phyloP scores from a whole-genome alignment of 2,888 invertebrate genomes.

The Camponotus fellah region DNA sequence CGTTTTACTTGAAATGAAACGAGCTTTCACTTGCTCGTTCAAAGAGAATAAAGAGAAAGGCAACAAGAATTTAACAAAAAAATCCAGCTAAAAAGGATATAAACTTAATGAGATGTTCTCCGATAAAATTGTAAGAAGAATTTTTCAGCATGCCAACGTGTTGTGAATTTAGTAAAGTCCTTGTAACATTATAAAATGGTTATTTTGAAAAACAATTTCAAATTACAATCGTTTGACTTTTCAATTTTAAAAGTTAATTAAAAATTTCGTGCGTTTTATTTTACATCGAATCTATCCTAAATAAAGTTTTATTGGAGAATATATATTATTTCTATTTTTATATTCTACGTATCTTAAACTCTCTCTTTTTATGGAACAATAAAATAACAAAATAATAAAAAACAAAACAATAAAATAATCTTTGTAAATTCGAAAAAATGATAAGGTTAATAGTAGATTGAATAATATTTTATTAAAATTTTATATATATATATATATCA shows the following conservation, averaged over 20 bases:
- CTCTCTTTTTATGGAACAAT: neutral
- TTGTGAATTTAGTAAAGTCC: neutral
- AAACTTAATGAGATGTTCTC: constrained; percentile 15
- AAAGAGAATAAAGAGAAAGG: constrained; percentile 1
- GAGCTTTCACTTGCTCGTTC: neutral
- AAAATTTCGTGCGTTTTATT: neutral
- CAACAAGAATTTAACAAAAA: neutral
- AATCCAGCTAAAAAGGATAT: constrained; percentile 4
- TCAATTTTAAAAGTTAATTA: constrained; percentile 3
- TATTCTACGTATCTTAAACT: neutral
- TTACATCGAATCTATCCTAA: neutral
- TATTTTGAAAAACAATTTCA: neutral
- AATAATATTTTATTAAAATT: neutral
- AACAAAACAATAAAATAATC: neutral
- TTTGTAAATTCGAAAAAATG: neutral
- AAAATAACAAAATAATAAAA: neutral
- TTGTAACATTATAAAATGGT: constrained; percentile 12
- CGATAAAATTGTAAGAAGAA: constrained; percentile 20
- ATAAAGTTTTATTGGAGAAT: constrained; percentile 14
- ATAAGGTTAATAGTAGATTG: neutral
- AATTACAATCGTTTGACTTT: neutral
- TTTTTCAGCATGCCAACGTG: constrained; percentile 6
- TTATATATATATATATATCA: neutral
- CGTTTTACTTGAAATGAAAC: neutral
- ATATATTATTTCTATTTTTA: neutral